Evolutionary conservation across 1,140 invertebrate species (phyloP), one percentile per base, ranked within the genome.

Genomic region (Aricia agestis): DNA sequence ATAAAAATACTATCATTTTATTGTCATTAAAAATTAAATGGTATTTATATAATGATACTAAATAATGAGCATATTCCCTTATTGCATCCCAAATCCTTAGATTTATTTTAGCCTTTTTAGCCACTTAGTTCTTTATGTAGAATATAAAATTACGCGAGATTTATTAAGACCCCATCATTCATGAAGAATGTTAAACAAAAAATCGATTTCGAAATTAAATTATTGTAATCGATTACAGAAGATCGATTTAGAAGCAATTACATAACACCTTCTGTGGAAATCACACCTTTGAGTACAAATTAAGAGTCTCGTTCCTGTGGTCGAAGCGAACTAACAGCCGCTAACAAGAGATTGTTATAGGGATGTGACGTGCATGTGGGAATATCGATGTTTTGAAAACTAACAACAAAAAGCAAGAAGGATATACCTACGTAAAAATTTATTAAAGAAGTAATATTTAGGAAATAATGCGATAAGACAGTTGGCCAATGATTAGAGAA

Each of bases 261-360:
- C 81, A 86, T 86, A 83, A 84, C 86, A 87, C 85, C 78, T 82
- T 78, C 78, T 77, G 75, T 75, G 76, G 74, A 91, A 89, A 91
- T 91, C 84, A 91, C 85, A 87, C 87, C 82, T 89, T 89, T 58
- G 79, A 82, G 81, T 78, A 81, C 75, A 78, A 85, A 85, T 89
- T 89, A 86, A 88, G 82, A 83, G 82, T 82, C 78, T 85, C 81
- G 79, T 83, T 76, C 86, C 75, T 73, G 77, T 72, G 79, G 78
- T 78, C 71, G 73, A 78, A 83, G 80, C 0, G 36, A 36, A 84
- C 83, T 86, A 83, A 84, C 82, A 83, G 76, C 70, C 85, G 81
- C 83, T 91, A 90, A 91, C 89, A 88, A 91, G 89, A 74, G 75
- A 75, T 79, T 79, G 81, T 86, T 85, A 84, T 88, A 89, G 84